These are phyloP conservation scores for Centropyge bicolor DNA, from an alignment of 2,797 vertebrate genomes.

Conservation along the genomic window DNA sequence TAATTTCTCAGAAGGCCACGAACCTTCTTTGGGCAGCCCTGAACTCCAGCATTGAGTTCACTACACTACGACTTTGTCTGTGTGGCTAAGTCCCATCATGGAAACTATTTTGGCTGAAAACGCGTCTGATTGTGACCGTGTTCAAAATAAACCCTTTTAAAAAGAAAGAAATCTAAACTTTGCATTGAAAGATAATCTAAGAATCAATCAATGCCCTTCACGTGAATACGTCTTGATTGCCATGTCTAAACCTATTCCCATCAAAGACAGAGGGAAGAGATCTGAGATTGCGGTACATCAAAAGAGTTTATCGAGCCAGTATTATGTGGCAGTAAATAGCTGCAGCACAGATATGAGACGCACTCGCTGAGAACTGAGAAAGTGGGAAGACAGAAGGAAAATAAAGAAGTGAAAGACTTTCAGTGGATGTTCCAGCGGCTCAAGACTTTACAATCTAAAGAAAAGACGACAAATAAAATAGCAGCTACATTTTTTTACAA, in stretches of 20 bases:
- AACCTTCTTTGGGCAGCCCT: conserved; percentile 36
- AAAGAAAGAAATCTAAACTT: conserved; percentile 63
- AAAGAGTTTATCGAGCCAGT: conserved; percentile 79
- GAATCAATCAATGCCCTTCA: conserved; percentile 79
- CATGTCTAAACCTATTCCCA: conserved; percentile 80
- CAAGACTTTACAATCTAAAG: conserved; percentile 1
- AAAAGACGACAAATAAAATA: conserved; percentile 10
- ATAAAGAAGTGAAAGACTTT: not conserved
- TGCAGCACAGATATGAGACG: conserved; percentile 68
- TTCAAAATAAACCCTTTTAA: conserved; percentile 72
- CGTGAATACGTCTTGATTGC: conserved; percentile 82
- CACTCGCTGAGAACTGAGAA: conserved; percentile 39
- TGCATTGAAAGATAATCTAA: conserved; percentile 73
- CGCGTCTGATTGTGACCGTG: conserved; percentile 61
- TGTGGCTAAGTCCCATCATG: conserved; percentile 53
- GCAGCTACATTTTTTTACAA: not conserved
- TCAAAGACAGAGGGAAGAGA: conserved; percentile 74
- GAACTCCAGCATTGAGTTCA: conserved; percentile 48
- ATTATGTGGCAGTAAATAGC: conserved; percentile 82
- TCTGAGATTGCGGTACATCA: conserved; percentile 78
- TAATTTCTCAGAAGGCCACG: conserved; percentile 42
- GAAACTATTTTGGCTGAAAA: conserved; percentile 59
- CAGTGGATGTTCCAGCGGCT: not conserved
- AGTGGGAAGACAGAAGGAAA: conserved; percentile 8
- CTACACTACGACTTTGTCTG: conserved; percentile 51